A percentile compares a stretch with the other conserved stretches of the same genome.
phyloP scores from a whole-genome alignment of 2,888 invertebrate species.

The Phaonia tiefii region DNA sequence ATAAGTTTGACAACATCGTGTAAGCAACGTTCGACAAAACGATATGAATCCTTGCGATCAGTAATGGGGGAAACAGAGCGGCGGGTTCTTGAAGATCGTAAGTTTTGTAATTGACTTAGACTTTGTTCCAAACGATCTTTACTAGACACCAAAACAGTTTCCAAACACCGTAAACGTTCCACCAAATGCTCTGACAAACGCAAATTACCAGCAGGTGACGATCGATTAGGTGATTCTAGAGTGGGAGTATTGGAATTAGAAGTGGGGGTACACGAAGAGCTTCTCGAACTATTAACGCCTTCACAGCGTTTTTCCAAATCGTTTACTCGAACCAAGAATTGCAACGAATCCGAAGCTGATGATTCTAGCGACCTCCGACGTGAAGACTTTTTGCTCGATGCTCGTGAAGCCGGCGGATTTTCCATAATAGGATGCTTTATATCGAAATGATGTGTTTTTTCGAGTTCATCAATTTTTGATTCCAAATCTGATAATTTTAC shows the following conservation, averaged over 20 bases:
- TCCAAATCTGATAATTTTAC: conserved; percentile 91
- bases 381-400: conserved; percentile 69
- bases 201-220: conserved; percentile 71
- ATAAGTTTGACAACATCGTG: conserved; percentile 84
- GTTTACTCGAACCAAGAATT: conserved; percentile 88
- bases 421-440: conserved; percentile 40
- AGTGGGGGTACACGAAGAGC: conserved; percentile 76
- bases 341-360: conserved; percentile 88
- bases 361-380: conserved; percentile 87
- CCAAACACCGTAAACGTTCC: conserved; percentile 83
- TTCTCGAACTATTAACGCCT: conserved; percentile 79
- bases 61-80: conserved; percentile 85
- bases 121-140: conserved; percentile 87
- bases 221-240: conserved; percentile 62
- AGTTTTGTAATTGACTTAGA: conserved; percentile 83
- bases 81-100: conserved; percentile 84
- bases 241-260: conserved; percentile 67
- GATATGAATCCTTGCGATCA: conserved; percentile 84
- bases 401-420: conserved; percentile 34
- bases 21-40: conserved; percentile 85
- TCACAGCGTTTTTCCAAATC: conserved; percentile 89
- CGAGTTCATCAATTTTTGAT: conserved; percentile 87
- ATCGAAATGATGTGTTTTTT: conserved; percentile 76
- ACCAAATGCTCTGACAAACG: conserved; percentile 83
- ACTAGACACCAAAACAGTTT: conserved; percentile 84